Conservation (phyloP, 2,113 vertebrate species). For the Protobothrops mucrosquamatus region DNA sequence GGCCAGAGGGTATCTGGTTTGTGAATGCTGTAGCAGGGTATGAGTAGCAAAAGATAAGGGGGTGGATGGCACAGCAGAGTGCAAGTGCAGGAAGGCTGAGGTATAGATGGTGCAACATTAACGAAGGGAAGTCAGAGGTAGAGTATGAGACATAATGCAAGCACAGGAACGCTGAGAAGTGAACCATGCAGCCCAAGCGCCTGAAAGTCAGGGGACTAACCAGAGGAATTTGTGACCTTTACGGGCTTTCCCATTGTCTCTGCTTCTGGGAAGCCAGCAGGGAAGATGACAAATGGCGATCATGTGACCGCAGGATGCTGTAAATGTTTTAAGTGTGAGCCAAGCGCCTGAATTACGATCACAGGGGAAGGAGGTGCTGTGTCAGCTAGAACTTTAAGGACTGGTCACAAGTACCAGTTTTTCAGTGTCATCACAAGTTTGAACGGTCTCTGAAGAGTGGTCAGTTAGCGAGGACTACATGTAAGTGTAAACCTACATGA, state of each 20-base stretch:
- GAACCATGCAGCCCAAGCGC: background rate
- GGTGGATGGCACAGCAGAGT: background rate
- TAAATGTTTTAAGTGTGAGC: background rate
- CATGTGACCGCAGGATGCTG: background rate
- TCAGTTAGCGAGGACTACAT: background rate
- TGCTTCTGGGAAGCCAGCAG: background rate
- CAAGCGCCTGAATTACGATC: background rate
- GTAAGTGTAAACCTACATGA: background rate
- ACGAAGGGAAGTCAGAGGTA: background rate
- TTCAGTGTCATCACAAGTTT: background rate
- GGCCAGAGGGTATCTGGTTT: background rate
- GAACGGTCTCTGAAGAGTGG: background rate
- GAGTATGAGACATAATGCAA: background rate
- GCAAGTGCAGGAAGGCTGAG: background rate
- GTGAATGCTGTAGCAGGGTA: background rate
- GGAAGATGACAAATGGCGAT: background rate
- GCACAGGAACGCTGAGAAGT: background rate
- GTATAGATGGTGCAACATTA: background rate
- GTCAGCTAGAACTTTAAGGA: background rate
- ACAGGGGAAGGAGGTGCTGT: fast-evolving
- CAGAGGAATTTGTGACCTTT: background rate
- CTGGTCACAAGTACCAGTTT: background rate
- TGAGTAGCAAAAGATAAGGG: background rate
- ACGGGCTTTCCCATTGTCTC: background rate
- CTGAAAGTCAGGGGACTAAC: background rate